Evolutionary conservation across 2,888 invertebrate species (phyloP).

Genomic region (Callyntrura sp.): DNA sequence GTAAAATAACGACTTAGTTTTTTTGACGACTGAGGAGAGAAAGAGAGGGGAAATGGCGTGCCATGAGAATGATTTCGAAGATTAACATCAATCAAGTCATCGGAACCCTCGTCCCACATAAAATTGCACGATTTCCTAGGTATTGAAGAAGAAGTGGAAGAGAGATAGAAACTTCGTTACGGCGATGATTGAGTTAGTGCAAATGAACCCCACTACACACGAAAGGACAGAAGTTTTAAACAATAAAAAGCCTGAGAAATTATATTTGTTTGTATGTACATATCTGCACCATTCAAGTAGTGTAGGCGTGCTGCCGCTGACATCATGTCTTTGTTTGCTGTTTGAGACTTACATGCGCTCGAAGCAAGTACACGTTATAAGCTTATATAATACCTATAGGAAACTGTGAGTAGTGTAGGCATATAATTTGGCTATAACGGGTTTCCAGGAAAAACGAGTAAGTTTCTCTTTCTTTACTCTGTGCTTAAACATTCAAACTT

Average conservation of each 20-base stretch:
- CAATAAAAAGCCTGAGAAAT: background rate
- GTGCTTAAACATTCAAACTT: conserved; percentile 43
- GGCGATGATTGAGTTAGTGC: no score
- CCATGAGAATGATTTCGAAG: no score
- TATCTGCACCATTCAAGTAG: background rate
- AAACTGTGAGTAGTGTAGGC: no score
- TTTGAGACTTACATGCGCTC: background rate
- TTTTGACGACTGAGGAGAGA: no score
- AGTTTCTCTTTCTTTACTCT: conserved; percentile 43
- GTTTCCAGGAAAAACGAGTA: conserved; percentile 32
- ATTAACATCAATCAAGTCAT: no score
- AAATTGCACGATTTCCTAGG: no score
- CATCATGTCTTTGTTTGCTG: background rate
- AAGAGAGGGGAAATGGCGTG: no score
- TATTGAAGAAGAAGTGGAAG: no score
- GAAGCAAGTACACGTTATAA: background rate
- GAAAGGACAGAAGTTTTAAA: conserved; percentile 17
- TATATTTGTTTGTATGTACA: background rate
- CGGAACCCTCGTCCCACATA: no score
- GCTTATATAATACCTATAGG: background rate
- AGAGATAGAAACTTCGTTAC: no score
- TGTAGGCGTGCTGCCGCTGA: background rate
- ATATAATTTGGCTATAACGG: background rate
- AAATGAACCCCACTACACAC: background rate
- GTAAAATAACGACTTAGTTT: no score